Base-by-base conservation (phyloP, 1,140 invertebrate species). In the Octopus sinensis region DNA sequence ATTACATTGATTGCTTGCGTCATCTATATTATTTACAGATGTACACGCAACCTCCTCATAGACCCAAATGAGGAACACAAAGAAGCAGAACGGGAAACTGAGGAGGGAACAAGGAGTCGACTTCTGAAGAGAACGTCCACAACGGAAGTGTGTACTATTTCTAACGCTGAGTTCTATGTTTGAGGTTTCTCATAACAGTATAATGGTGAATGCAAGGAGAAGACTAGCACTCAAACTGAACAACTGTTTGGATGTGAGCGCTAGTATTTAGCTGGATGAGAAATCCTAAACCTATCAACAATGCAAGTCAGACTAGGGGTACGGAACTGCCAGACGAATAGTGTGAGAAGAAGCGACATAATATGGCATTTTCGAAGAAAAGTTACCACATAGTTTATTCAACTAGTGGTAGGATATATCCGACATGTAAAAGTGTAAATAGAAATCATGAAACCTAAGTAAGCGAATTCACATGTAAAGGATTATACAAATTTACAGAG, bases 101-200 rank as follows among this genome's bases (percentile, higher is more conserved):
- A n/a, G 17, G 52, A 53, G 76, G 68, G 68, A 10, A 77, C 76
- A 23, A 17, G 76, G 43, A 23, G 68, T n/a, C 17, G 76, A 51
- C 76, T 77, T 77, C 43, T 77, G 43, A 77, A 30, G 43, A 30
- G 76, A 51, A 51, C 43, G 30, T 77, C 76, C 13, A 77, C 76
- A 51, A 51, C 76, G 5, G 76, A 77, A 7, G 52, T 77, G 43
- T 77, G 76, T 53, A 77, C 76, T 43, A 51, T 77, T 51, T 77
- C 76, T 53, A 77, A 77, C 43, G 52, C 76, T 17, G 76, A 77
- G 76, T 77, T 77, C 76, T 77, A 77, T 51, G 76, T 77, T 53
- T 77, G 76, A 77, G 30, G 5, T 12, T 12, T 12, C 17, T 9
- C 9, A 62, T 12, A 62, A 62, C 17, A 73, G 30, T n/a, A 73